Conservation (phyloP, 2,888 invertebrate genomes). For the Brachylomia viminalis region DNA sequence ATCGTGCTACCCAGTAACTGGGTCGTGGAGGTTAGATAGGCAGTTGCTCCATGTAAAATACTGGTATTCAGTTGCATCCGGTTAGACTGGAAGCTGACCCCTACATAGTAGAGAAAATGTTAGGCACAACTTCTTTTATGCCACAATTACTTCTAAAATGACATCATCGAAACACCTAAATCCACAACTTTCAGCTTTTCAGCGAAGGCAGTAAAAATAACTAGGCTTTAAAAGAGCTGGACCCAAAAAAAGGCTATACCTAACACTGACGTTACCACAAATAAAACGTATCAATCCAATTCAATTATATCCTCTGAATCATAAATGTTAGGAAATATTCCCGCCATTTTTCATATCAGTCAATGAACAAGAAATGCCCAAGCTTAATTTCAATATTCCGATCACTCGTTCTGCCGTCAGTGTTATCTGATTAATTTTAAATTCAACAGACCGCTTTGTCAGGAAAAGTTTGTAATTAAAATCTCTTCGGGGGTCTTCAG, state of each 20-base stretch:
- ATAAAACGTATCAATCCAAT: slow-evolving; percentile 29
- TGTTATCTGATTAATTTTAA: slow-evolving; percentile 24
- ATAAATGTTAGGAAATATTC: slow-evolving; percentile 31
- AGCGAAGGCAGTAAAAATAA: background rate
- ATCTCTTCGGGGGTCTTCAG: background rate
- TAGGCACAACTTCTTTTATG: too few relatives aligned
- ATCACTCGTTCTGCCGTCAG: background rate
- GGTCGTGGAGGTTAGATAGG: too few relatives aligned
- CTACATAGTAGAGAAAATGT: too few relatives aligned
- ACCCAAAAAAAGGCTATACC: background rate
- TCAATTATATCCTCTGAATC: slow-evolving; percentile 34
- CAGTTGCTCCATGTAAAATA: too few relatives aligned
- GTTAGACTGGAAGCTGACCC: too few relatives aligned
- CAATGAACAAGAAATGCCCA: slow-evolving; percentile 49
- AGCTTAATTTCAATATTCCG: slow-evolving; percentile 48
- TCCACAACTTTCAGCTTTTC: background rate
- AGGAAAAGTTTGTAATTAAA: slow-evolving; percentile 34
- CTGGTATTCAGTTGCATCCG: too few relatives aligned
- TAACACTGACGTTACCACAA: background rate
- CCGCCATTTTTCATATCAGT: slow-evolving; percentile 26
- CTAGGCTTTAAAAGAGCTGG: background rate
- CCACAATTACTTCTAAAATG: too few relatives aligned
- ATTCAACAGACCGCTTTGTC: slow-evolving; percentile 27
- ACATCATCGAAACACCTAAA: background rate
- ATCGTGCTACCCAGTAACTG: too few relatives aligned